Conservation (phyloP, 2,113 vertebrate genomes). For the Circaetus cinerascens region DNA sequence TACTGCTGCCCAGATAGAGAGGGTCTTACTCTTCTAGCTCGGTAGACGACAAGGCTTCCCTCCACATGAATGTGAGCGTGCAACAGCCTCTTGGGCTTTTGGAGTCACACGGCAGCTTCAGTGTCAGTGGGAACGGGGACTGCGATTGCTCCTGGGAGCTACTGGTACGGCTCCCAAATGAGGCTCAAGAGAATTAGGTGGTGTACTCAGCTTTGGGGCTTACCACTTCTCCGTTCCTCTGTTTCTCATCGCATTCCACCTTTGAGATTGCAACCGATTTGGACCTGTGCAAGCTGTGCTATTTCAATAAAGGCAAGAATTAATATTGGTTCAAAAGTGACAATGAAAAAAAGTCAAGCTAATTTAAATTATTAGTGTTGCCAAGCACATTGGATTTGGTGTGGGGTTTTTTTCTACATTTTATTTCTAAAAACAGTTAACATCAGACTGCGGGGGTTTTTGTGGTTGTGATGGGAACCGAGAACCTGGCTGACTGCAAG, state of each 20-base stretch:
- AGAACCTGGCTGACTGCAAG: neutral
- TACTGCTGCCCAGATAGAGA: neutral
- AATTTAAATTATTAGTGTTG: neutral
- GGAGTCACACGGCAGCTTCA: neutral
- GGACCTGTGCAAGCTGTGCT: neutral
- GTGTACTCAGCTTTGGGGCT: neutral
- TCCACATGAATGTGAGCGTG: rapidly evolving
- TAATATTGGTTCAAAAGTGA: neutral
- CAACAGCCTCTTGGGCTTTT: neutral
- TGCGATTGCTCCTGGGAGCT: neutral
- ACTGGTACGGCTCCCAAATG: neutral
- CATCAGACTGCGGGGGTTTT: neutral
- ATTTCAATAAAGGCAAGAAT: neutral
- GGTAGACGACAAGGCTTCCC: rapidly evolving
- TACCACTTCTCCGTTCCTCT: neutral
- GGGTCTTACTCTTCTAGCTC: neutral
- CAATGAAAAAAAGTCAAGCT: neutral
- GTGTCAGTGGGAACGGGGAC: neutral
- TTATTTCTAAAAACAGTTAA: neutral
- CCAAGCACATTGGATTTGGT: neutral
- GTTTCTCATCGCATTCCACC: neutral
- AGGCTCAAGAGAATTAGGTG: neutral
- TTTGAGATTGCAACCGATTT: neutral
- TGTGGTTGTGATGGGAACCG: neutral
- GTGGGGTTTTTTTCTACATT: neutral